These are phyloP conservation scores for Cyrtonyx montezumae DNA, from an alignment of 2,113 vertebrate genomes.

Conservation along the genomic window DNA sequence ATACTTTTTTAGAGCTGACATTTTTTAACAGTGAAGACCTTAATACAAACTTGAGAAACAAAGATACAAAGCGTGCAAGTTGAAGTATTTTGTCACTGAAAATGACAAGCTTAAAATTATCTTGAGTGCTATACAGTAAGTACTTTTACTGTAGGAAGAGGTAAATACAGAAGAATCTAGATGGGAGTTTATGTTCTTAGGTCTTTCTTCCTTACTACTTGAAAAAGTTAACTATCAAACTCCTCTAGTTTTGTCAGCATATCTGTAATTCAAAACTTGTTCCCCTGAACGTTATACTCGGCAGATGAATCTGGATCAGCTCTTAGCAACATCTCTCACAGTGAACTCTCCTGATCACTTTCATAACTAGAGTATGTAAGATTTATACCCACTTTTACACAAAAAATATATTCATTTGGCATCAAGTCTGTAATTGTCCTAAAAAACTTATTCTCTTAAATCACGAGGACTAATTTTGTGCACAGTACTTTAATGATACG, in stretches of 20 bases:
- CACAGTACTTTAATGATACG: fast-evolving
- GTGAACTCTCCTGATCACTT: not conserved
- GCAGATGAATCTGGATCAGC: not conserved
- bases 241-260: not conserved
- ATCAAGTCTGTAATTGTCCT: not conserved
- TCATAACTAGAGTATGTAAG: not conserved
- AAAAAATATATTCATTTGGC: not conserved
- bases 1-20: not conserved
- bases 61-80: not conserved
- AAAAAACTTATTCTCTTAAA: not conserved
- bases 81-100: not conserved
- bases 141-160: not conserved
- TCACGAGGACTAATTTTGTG: not conserved
- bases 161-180: not conserved
- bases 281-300: not conserved
- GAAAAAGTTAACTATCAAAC: not conserved
- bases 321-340: not conserved
- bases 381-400: not conserved
- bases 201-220: not conserved
- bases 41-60: not conserved
- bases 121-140: not conserved
- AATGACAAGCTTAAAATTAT: not conserved
- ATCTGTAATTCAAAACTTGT: not conserved
- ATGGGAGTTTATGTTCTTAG: not conserved
- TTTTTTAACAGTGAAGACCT: not conserved